phyloP scores from a whole-genome alignment of 2,888 invertebrate species.

The Yponomeuta evonymella region DNA sequence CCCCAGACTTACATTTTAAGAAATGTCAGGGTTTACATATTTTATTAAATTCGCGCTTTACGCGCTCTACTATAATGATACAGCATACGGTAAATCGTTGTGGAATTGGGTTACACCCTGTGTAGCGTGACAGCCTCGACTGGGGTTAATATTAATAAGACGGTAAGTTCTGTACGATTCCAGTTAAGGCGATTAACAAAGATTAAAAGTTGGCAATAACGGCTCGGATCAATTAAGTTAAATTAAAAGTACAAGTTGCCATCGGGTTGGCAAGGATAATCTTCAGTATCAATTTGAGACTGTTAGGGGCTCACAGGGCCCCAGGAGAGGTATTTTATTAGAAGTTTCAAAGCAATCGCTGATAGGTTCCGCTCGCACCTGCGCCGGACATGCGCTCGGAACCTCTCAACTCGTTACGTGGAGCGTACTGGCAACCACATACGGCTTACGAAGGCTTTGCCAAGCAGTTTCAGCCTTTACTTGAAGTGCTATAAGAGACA shows the following conservation, averaged over 20 bases:
- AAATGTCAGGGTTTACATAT: no score
- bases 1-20: no score
- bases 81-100: no score
- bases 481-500: not conserved
- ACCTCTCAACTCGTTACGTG: conserved; percentile 18
- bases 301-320: conserved; percentile 36
- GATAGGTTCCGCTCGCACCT: conserved; percentile 37
- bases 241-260: conserved; percentile 53
- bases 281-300: conserved; percentile 65
- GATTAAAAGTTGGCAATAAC: conserved; percentile 6
- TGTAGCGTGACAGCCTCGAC: not conserved
- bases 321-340: conserved; percentile 67
- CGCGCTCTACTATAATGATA: no score
- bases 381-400: conserved; percentile 29
- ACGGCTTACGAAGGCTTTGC: not conserved
- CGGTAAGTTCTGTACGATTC: not conserved
- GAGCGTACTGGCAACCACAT: conserved; percentile 8
- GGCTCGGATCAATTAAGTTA: conserved; percentile 9
- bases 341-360: conserved; percentile 36
- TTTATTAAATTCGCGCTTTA: no score
- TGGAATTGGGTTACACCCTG: no score
- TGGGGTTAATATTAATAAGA: not conserved
- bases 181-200: conserved; percentile 4
- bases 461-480: not conserved
- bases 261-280: conserved; percentile 59